Evolutionary conservation across 2,888 invertebrate genomes (phyloP).

Genomic region (Chydorus sphaericus): DNA sequence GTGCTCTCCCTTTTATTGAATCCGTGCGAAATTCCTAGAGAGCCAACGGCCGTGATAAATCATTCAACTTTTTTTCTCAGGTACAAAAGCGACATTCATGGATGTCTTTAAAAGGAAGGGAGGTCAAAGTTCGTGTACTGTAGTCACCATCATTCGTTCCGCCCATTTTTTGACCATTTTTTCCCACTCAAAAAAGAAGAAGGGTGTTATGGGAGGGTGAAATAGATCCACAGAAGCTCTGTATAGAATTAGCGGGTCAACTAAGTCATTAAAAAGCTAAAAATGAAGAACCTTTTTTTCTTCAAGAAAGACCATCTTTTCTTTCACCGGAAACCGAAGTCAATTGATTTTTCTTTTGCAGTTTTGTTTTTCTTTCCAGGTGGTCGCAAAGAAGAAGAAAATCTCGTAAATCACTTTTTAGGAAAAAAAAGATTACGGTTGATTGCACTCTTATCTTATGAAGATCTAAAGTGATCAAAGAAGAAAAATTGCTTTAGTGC

Average conservation of each 20-base stretch:
- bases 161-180: neutral
- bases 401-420: no score
- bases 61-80: no score
- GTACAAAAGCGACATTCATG: no score
- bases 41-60: no score
- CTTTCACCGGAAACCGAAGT: neutral
- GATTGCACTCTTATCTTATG: no score
- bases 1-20: no score
- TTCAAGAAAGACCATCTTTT: neutral
- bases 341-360: neutral
- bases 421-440: no score
- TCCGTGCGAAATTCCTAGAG: no score
- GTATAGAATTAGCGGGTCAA: neutral
- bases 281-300: neutral
- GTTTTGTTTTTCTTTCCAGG: neutral
- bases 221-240: neutral
- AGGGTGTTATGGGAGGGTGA: neutral
- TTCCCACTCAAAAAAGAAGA: neutral
- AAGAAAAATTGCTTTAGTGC: no score
- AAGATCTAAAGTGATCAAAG: no score
- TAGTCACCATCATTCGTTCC: neutral
- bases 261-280: neutral
- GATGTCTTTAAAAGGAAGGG: no score
- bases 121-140: no score
- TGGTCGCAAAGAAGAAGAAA: neutral